Percentiles rank a stretch among this genome's conserved stretches.
Evolutionary conservation across 2,113 vertebrate genomes (phyloP).

Genomic region (Platysternon megacephalum): DNA sequence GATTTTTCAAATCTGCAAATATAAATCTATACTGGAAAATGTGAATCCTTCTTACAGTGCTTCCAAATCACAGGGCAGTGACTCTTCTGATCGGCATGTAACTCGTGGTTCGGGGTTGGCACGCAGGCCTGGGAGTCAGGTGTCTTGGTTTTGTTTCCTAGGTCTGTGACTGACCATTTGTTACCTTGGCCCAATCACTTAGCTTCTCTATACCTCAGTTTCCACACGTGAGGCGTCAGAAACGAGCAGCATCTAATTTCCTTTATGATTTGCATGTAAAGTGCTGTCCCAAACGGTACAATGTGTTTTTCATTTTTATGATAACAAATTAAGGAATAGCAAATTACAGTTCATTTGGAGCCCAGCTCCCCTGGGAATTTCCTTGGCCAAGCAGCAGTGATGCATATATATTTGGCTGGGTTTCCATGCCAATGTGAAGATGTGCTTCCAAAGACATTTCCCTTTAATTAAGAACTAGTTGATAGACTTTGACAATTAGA

Average conservation of each 20-base stretch:
- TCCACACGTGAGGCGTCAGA: not conserved
- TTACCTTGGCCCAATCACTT: not conserved
- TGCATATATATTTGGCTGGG: not conserved
- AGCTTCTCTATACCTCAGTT: not conserved
- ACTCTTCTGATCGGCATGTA: not conserved
- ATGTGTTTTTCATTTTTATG: not conserved
- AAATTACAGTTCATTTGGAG: not conserved
- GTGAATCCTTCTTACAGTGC: not conserved
- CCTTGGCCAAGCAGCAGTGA: not conserved
- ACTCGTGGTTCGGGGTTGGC: not conserved
- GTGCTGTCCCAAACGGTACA: not conserved
- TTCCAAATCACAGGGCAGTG: accelerated
- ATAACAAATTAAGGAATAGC: not conserved
- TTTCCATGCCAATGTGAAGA: not conserved
- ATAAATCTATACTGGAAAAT: not conserved
- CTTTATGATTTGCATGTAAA: not conserved
- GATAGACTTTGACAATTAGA: not conserved
- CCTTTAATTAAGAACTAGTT: not conserved
- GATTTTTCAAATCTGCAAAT: not conserved
- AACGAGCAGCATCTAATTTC: not conserved
- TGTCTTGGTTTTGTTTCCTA: not conserved
- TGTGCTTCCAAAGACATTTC: not conserved
- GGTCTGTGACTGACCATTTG: not conserved
- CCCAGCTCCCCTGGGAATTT: not conserved
- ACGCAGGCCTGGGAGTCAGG: not conserved